Conservation (phyloP, 2,888 invertebrate species). For the Mythimna vitellina region DNA sequence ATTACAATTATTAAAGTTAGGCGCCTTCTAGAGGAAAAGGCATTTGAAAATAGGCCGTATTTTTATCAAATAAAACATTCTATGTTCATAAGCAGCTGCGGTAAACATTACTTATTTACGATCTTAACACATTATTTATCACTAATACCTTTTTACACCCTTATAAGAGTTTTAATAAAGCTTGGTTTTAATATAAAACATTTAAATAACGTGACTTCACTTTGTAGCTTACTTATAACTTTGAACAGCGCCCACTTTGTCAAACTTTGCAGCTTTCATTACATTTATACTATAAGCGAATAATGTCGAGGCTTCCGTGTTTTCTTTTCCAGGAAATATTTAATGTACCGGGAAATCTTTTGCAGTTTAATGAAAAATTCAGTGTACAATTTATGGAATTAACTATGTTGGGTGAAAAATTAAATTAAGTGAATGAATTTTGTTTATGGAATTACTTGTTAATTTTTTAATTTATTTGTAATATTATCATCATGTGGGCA, state of each 20-base stretch:
- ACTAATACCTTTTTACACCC: neutral
- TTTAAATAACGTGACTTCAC: constrained; percentile 14
- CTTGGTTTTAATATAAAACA: constrained; percentile 7
- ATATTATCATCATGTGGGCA: too few relatives aligned
- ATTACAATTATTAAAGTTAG: too few relatives aligned
- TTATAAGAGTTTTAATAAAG: constrained; percentile 1
- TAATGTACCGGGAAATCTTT: neutral
- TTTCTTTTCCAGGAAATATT: neutral
- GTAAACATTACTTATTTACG: neutral
- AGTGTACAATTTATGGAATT: neutral
- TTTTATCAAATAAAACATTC: neutral
- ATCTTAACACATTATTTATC: neutral
- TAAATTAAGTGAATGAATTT: neutral
- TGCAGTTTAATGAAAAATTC: neutral
- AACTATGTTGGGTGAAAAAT: too few relatives aligned
- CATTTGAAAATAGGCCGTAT: too few relatives aligned
- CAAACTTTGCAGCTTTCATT: constrained; percentile 29
- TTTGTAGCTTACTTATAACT: constrained; percentile 30
- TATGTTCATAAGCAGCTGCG: neutral
- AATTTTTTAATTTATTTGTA: too few relatives aligned
- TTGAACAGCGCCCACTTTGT: constrained; percentile 25
- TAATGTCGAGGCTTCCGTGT: constrained; percentile 8
- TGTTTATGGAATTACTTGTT: neutral
- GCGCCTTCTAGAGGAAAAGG: too few relatives aligned
- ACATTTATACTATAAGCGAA: constrained; percentile 18